Evolutionary conservation across 2,888 invertebrate genomes (phyloP), one percentile per base, ranked within the genome.

Genomic region (Allophyes oxyacanthae): DNA sequence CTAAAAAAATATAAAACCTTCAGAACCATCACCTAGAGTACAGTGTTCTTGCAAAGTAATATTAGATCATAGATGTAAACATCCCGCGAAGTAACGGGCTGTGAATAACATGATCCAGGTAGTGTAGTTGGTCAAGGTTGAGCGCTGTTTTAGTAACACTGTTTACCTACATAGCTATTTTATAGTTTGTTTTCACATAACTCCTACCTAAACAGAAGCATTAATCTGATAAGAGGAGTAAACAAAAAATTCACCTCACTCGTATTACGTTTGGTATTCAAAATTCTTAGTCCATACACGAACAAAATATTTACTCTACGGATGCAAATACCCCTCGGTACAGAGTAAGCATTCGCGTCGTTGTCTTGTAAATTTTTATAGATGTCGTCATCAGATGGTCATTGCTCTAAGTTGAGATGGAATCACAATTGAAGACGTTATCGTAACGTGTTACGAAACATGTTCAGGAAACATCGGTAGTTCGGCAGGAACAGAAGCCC

Each of bases 61-160:
- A 66, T n/a, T n/a, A n/a, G n/a, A n/a, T n/a, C 20, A 20, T 20
- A 20, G 56, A 78, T 77, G 83, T 89, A 91, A 91, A 91, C 90
- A 89, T 83, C 79, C 80, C 73, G 80, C 37, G 45, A 71, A 56
- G 71, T 64, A 64, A 66, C 67, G 50, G 44, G 53, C 66, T 73
- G 77, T 74, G 84, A 83, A 85, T 79, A 86, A 89, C 82, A 84
- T 66, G 66, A 74, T 83, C 84, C 87, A 86, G 84, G 82, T 84
- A 78, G 71, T 75, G 70, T 46, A 85, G 75, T 86, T 80, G 87
- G 87, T 87, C 91, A 92, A 92, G 91, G 92, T 90, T 84, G 78
- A 71, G 59, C 64, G 57, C 67, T 75, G 66, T 77, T 73, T 66
- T 72, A 71, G 57, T 63, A 60, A 67, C 56, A 75, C 62, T 86